Percentiles rank a stretch among this genome's conserved stretches.
Conservation (phyloP, 2,113 vertebrate species). For the Halcyon malimbica region DNA sequence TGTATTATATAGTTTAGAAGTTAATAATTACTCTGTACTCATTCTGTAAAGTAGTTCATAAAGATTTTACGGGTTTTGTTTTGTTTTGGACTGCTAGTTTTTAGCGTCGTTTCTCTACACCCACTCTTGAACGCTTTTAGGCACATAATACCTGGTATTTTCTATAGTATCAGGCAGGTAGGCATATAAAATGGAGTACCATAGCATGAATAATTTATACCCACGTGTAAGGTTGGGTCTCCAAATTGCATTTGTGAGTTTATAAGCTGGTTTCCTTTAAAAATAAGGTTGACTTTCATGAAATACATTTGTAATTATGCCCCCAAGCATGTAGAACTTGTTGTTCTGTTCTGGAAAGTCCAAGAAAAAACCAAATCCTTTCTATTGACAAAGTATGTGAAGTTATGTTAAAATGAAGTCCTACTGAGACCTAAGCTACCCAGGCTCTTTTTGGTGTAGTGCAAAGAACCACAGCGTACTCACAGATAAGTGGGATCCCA, state of each 20-base stretch:
- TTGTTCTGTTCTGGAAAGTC: neutral
- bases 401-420: neutral
- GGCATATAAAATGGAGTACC: neutral
- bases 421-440: conserved; percentile 22
- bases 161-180: neutral
- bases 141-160: neutral
- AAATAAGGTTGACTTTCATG: neutral
- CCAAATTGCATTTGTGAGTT: neutral
- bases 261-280: neutral
- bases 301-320: conserved; percentile 2
- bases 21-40: neutral
- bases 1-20: neutral
- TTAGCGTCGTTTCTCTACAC: neutral
- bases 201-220: neutral
- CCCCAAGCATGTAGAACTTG: neutral
- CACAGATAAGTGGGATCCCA: neutral
- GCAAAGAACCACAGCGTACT: neutral
- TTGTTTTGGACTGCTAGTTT: neutral
- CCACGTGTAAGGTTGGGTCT: neutral
- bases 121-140: neutral
- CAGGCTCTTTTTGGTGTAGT: neutral
- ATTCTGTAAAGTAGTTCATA: neutral
- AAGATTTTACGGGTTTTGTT: neutral
- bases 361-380: neutral
- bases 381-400: neutral